Evolutionary conservation across 2,888 invertebrate genomes (phyloP).

Genomic region (Volucella inflata): DNA sequence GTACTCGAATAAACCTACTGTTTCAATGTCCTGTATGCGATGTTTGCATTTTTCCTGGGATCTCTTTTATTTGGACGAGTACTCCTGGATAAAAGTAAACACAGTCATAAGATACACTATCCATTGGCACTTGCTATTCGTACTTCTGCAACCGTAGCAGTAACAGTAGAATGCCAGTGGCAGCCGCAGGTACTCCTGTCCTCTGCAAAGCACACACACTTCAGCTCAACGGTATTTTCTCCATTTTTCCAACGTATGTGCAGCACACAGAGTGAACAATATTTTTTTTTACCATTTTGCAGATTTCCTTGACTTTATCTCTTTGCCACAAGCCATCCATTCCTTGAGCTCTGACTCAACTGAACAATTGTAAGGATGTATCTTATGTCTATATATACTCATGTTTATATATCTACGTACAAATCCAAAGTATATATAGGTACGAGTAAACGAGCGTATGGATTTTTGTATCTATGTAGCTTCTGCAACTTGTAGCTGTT

Average conservation of each 20-base stretch:
- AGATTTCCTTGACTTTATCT: conserved; percentile 23
- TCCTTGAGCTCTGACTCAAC: conserved; percentile 20
- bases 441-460: not conserved
- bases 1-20: no score
- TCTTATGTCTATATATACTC: conserved; percentile 7
- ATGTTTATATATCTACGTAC: not conserved
- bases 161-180: not conserved
- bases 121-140: not conserved
- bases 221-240: conserved; percentile 10
- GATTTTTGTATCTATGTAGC: conserved; percentile 3
- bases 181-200: conserved; percentile 23
- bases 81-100: conserved; percentile 47
- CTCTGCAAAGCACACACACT: conserved; percentile 13
- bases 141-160: no score
- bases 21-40: not conserved
- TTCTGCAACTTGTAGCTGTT: conserved; percentile 76
- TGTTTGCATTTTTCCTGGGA: conserved; percentile 58
- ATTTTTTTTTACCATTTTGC: not conserved
- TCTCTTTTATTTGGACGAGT: not conserved
- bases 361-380: conserved; percentile 34
- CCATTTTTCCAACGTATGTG: not conserved
- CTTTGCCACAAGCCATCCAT: not conserved
- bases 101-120: conserved; percentile 23
- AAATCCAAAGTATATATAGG: not conserved
- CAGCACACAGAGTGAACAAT: conserved; percentile 1